Percentiles rank a stretch among this genome's conserved stretches.
phyloP scores from a whole-genome alignment of 2,113 vertebrate genomes.

The Chaenogobius annularis region DNA sequence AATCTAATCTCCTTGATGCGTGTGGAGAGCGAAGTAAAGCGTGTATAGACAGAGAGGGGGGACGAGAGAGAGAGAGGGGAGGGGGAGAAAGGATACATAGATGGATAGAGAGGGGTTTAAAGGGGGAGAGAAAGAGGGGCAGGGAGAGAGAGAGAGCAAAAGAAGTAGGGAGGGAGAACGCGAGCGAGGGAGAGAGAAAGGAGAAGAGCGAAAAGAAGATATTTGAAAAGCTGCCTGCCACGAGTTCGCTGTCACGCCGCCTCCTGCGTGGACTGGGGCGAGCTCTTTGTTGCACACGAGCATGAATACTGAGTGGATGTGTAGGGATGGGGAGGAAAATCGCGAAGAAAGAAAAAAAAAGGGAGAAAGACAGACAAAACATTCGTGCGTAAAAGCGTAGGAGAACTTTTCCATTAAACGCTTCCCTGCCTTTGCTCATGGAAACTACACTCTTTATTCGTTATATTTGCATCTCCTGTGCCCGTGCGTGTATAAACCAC shows the following conservation, averaged over 20 bases:
- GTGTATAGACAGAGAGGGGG: slow-evolving; percentile 35
- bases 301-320: slow-evolving; percentile 87
- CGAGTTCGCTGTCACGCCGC: slow-evolving; percentile 86
- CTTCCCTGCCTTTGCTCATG: not conserved
- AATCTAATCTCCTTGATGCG: slow-evolving; percentile 71
- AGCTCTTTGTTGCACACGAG: slow-evolving; percentile 72
- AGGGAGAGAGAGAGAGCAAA: slow-evolving; percentile 19
- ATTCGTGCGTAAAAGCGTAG: slow-evolving; percentile 56
- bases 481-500: too few species aligned
- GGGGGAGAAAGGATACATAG: slow-evolving; percentile 41
- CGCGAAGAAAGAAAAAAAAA: slow-evolving; percentile 11
- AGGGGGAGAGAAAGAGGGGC: slow-evolving; percentile 4
- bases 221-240: slow-evolving; percentile 80
- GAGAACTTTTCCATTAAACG: not conserved
- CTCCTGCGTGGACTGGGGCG: slow-evolving; percentile 84
- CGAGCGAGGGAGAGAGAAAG: not conserved
- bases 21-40: slow-evolving; percentile 68
- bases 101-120: too few species aligned
- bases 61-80: slow-evolving; percentile 60
- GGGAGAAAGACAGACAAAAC: slow-evolving; percentile 2
- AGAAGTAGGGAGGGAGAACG: not conserved
- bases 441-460: not conserved
- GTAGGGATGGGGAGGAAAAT: slow-evolving; percentile 13
- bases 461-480: too few species aligned
- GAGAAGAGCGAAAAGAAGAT: slow-evolving; percentile 60